Base-by-base conservation (phyloP, 2,888 invertebrate genomes). In the Drosophila cognata region DNA sequence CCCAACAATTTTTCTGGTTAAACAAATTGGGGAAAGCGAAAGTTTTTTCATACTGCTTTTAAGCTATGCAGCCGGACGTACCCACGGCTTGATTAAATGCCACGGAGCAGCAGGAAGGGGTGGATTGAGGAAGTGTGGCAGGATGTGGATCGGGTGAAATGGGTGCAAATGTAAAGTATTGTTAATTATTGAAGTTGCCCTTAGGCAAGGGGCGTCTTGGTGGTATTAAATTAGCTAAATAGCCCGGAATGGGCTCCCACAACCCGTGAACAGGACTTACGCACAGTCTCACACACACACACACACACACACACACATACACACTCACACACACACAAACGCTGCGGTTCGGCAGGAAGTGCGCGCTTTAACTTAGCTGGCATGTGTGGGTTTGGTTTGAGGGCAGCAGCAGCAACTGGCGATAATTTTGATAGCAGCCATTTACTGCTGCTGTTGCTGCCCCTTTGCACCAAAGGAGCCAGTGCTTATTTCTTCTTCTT, bases 391-490 rank as follows among this genome's bases (percentile, higher is more conserved):
- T 55, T 35, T 55, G 11, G 31, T 21, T n/a, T 7, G 52, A 18
- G 10, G 18, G 33, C 16, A 16, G 35, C 58, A 66, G 58, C 77
- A 71, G 55, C 63, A 77, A 71, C 69, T 74, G 78, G 74, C 81
- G 78, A 85, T 81, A 87, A 81, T 85, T 90, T 90, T 82, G 78
- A 88, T 88, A 74, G 85, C 88, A 76, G 74, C 69, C 85, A 89
- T 82, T 88, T 85, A 46, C 46, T 16, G 46, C 25, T 46, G 21
- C 46, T 46, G 7, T 21, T 46, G 21, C 13, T 46, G 46, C 21
- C 46, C 43, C 21, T 21, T 46, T 60, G 61, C 65, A 64, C 53
- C 38, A 60, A 38, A 50, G 11, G 46, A 74, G 59, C 33, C 29
- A 41, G 8, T 46, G 55, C 41, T 64, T 56, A 38, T 25, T 56